phyloP scores from a whole-genome alignment of 1,140 invertebrate genomes.

The Lasioglossum albipes region DNA sequence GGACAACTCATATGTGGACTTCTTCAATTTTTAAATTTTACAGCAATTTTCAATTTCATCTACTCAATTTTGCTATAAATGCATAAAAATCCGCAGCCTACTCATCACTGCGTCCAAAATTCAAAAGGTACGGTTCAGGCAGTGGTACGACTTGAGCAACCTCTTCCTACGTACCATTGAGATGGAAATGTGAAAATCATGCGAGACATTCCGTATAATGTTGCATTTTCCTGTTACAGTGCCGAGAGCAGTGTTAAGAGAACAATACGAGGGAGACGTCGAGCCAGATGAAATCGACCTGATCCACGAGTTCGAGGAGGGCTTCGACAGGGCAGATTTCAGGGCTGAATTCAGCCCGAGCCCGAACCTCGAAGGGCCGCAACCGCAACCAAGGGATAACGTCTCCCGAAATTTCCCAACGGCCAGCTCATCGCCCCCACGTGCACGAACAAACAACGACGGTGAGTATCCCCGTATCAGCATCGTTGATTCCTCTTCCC shows the following conservation, averaged over 20 bases:
- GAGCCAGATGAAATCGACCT: slow-evolving; percentile 85
- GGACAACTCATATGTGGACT: too few relatives aligned
- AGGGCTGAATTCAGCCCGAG: slow-evolving; percentile 79
- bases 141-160: too few relatives aligned
- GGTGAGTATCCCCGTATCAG: slow-evolving; percentile 64
- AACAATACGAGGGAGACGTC: slow-evolving; percentile 86
- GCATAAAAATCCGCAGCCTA: too few relatives aligned
- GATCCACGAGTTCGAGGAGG: slow-evolving; percentile 78
- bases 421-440: slow-evolving; percentile 74
- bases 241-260: slow-evolving; percentile 89
- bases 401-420: slow-evolving; percentile 74
- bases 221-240: slow-evolving; percentile 82
- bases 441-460: slow-evolving; percentile 75
- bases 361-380: slow-evolving; percentile 78
- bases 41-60: too few relatives aligned
- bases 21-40: too few relatives aligned
- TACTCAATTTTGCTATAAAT: too few relatives aligned
- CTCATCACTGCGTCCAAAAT: too few relatives aligned
- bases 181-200: too few relatives aligned
- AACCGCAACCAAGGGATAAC: slow-evolving; percentile 75
- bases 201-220: too few relatives aligned
- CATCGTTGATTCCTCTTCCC: not conserved
- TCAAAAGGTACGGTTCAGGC: too few relatives aligned
- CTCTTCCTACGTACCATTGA: too few relatives aligned
- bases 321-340: slow-evolving; percentile 78